Evolutionary conservation across 2,797 vertebrate species (phyloP), one percentile per base, ranked within the genome.

Genomic region (Fringilla coelebs): DNA sequence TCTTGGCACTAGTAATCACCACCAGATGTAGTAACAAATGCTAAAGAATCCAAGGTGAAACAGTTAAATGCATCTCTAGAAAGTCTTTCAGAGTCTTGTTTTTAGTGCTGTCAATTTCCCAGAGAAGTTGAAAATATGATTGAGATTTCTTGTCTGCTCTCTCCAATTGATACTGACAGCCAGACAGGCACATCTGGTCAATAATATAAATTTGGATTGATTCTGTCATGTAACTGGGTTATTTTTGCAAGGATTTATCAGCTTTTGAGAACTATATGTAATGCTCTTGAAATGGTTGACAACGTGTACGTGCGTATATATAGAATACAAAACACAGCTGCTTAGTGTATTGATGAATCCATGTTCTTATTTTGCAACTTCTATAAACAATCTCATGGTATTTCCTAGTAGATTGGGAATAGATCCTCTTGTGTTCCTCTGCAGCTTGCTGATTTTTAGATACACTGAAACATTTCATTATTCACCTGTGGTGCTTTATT

Each of bases 161-260:
- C 34, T 89, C 46, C 65, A 61, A 10, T 74, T 85, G 43, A 28
- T 74, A 73, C 31, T 71, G 85, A 80, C 79, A 90, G 41, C 34
- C 72, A 92, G 38, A 2, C 63, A 74, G 40, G 49, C 28, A 28
- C 28, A 85, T 87, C 82, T 85, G 84, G 72, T 80, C 81, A 89
- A 36, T 89, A 83, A 80, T 52, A 71, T 13, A 85, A 87, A 92
- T 54, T 43, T 85, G 72, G 12, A 72, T 83, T 90, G 61, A 90
- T 89, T 93, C 29, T 41, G 58, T 87, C 65, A 28, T 68, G 49
- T 74, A 76, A 86, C 57, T 87, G 71, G 2, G 17, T 94, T 85
- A 71, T 92, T 90, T 95, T 85, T 90, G n/a, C 31, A 67, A 67
- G n/a, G 28, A 61, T 85, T 80, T 94, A 45, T 71, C 38, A 58